A percentile compares a stretch with the other conserved stretches of the same genome.
phyloP scores from a whole-genome alignment of 2,797 vertebrate genomes.

The Neopelma chrysocephalum region DNA sequence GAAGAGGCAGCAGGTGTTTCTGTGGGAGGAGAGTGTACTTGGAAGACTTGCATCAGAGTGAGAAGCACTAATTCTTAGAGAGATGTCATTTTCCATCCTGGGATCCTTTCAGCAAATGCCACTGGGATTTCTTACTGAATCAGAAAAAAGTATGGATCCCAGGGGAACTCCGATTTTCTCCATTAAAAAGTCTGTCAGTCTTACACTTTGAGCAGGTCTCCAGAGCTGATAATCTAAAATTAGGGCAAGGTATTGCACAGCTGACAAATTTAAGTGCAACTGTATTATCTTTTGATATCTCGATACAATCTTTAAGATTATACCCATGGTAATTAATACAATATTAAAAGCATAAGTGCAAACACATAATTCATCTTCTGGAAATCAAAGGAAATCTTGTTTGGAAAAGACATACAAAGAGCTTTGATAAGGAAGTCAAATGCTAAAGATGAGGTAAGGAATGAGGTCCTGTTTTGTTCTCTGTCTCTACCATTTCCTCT shows the following conservation, averaged over 20 bases:
- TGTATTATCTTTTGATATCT: conserved; percentile 63
- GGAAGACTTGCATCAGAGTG: conserved; percentile 34
- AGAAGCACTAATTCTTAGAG: conserved; percentile 59
- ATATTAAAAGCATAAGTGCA: conserved; percentile 19
- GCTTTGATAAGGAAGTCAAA: neutral
- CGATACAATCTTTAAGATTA: conserved; percentile 68
- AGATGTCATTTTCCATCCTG: conserved; percentile 63
- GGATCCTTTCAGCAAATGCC: conserved; percentile 63
- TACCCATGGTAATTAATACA: conserved; percentile 66
- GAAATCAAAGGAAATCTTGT: neutral
- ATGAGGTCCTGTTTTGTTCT: neutral
- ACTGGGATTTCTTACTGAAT: conserved; percentile 58
- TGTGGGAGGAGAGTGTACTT: neutral
- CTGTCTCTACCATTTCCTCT: neutral
- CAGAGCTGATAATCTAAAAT: conserved; percentile 70
- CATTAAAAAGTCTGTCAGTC: conserved; percentile 74
- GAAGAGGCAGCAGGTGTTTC: neutral
- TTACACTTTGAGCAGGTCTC: conserved; percentile 56
- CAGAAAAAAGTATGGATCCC: conserved; percentile 57
- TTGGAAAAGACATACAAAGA: neutral
- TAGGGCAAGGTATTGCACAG: conserved; percentile 66
- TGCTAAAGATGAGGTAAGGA: neutral
- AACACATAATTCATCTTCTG: neutral
- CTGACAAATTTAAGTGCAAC: conserved; percentile 73
- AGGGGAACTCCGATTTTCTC: conserved; percentile 57